phyloP scores from a whole-genome alignment of 2,888 invertebrate species.

The Scaptomyza tumidula region DNA sequence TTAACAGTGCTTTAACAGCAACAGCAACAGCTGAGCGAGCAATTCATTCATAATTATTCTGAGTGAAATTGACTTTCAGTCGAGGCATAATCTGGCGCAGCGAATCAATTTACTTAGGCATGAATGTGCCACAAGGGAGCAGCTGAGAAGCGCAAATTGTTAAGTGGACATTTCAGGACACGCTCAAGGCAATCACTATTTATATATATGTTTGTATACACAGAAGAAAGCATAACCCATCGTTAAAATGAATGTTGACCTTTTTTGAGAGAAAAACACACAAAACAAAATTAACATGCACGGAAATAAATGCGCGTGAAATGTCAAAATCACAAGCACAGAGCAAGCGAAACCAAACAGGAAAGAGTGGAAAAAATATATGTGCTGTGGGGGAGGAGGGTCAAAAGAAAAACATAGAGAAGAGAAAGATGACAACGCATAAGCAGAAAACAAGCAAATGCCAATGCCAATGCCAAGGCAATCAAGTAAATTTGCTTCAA shows the following conservation, averaged over 20 bases:
- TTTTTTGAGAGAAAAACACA: conserved; percentile 47
- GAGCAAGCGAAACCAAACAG: conserved; percentile 5
- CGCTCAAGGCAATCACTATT: conserved; percentile 34
- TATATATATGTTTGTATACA: conserved; percentile 43
- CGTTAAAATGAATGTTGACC: conserved; percentile 61
- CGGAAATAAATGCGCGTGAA: conserved; percentile 73
- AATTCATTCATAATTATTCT: conserved; percentile 74
- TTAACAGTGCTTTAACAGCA: conserved; percentile 41
- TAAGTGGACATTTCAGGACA: conserved; percentile 30
- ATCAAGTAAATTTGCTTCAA: conserved; percentile 70
- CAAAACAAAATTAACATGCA: conserved; percentile 32
- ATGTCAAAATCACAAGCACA: conserved; percentile 74
- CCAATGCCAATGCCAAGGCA: conserved; percentile 74
- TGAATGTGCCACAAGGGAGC: conserved; percentile 64
- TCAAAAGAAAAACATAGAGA: conserved; percentile 29
- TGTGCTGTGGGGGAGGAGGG: neutral
- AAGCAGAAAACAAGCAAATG: conserved; percentile 56
- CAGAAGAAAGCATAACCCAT: conserved; percentile 24
- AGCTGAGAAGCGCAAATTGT: conserved; percentile 54
- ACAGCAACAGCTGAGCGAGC: conserved; percentile 65
- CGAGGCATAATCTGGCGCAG: conserved; percentile 21
- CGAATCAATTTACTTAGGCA: conserved; percentile 68
- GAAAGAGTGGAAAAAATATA: conserved; percentile 5
- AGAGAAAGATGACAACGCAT: conserved; percentile 65
- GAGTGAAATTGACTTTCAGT: conserved; percentile 53